Evolutionary conservation across 2,888 invertebrate genomes (phyloP).

Genomic region (Calameuta pallipes): DNA sequence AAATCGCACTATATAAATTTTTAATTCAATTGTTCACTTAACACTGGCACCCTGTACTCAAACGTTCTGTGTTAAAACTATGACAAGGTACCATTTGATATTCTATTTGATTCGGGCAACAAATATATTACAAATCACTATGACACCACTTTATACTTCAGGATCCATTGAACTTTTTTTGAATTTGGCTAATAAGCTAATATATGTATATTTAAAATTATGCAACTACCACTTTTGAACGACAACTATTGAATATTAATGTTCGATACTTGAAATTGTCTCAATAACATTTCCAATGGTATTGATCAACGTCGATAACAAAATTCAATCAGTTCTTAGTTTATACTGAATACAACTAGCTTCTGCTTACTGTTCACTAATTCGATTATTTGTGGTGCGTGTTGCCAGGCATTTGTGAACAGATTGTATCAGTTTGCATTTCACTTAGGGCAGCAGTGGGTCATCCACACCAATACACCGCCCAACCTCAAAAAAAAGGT

Average conservation of each 20-base stretch:
- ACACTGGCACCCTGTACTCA: neutral
- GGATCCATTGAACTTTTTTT: neutral
- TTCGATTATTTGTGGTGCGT: conserved; percentile 68
- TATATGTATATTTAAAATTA: neutral
- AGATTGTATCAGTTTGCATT: conserved; percentile 77
- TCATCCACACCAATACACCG: conserved; percentile 71
- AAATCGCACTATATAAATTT: neutral
- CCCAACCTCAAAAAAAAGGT: conserved; percentile 76
- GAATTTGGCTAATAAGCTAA: neutral
- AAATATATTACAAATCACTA: neutral
- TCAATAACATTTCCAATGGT: neutral
- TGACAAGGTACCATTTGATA: neutral
- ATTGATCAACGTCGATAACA: neutral
- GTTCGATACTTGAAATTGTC: neutral
- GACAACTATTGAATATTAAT: neutral
- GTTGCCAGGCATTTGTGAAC: conserved; percentile 71
- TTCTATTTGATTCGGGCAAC: no score
- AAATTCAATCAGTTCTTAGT: neutral
- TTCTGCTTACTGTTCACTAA: conserved; percentile 64
- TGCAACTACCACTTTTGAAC: neutral
- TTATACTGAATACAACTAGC: conserved; percentile 39
- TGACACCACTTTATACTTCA: neutral
- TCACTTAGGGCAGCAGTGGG: conserved; percentile 88
- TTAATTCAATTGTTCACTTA: neutral
- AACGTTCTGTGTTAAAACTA: neutral